phyloP scores from a whole-genome alignment of 2,113 vertebrate genomes.

The Rhadina sibilatrix region DNA sequence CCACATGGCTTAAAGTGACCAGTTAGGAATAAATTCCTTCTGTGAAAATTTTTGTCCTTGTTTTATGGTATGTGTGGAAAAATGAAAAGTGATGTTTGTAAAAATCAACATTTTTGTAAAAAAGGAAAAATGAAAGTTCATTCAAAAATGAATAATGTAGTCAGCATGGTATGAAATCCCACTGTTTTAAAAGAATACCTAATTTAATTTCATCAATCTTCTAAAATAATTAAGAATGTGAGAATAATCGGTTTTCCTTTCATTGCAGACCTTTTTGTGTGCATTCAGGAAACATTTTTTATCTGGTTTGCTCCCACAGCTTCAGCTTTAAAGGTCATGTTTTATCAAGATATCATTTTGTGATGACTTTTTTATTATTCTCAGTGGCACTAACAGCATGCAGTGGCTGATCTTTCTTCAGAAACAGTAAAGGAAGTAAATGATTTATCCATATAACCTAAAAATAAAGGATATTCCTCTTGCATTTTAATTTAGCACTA shows the following conservation, averaged over 20 bases:
- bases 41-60: background rate
- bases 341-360: conserved; percentile 10
- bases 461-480: conserved; percentile 6
- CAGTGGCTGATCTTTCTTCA: background rate
- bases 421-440: background rate
- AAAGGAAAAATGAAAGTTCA: background rate
- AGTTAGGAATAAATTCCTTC: background rate
- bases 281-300: background rate
- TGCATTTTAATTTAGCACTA: conserved; percentile 17
- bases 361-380: background rate
- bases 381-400: background rate
- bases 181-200: background rate
- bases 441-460: background rate
- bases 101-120: background rate
- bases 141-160: background rate
- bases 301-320: background rate
- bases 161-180: background rate
- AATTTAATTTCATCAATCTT: background rate
- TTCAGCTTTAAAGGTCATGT: background rate
- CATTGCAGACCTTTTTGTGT: background rate
- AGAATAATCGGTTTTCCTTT: background rate
- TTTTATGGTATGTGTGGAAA: background rate
- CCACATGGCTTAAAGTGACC: background rate
- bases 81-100: rapidly evolving
- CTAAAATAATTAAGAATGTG: background rate